These are phyloP conservation scores for Leptinotarsa tumamoca DNA, from an alignment of 2,888 invertebrate genomes.

Conservation along the genomic window DNA sequence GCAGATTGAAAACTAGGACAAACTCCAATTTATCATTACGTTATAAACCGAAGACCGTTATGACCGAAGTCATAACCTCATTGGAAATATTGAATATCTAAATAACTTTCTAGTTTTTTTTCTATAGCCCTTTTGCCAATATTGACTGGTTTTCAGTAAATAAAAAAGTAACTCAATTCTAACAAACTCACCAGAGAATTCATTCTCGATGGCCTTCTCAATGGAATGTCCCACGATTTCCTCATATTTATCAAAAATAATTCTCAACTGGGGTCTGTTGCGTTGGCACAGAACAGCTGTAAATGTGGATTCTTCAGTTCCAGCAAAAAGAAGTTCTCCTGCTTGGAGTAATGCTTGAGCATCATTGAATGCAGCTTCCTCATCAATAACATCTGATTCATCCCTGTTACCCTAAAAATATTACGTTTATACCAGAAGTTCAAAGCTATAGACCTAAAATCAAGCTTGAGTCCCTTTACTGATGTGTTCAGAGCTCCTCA, in stretches of 20 bases:
- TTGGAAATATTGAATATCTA: no score
- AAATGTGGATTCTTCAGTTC: slow-evolving; percentile 90
- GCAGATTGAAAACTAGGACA: background rate
- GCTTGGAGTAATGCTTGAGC: slow-evolving; percentile 84
- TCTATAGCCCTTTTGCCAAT: background rate
- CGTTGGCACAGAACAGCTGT: slow-evolving; percentile 86
- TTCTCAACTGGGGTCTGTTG: slow-evolving; percentile 74
- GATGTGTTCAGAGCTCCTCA: no score
- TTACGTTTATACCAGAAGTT: no score
- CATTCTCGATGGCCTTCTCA: slow-evolving; percentile 82
- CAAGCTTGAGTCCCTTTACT: no score
- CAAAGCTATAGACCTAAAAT: no score
- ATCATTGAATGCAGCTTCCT: slow-evolving; percentile 80
- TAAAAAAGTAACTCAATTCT: no score
- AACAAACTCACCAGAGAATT: slow-evolving; percentile 73
- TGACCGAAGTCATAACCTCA: no score
- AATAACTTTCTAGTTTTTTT: no score
- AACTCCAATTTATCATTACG: background rate
- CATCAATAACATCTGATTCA: slow-evolving; percentile 82
- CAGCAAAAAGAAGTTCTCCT: slow-evolving; percentile 73
- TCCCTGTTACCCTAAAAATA: slow-evolving; percentile 77
- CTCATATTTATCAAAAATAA: slow-evolving; percentile 76
- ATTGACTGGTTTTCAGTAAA: no score
- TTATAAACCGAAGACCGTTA: no score
- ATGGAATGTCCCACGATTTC: slow-evolving; percentile 82